These are phyloP conservation scores for Diploscapter pachys DNA, from an alignment of 1,140 invertebrate genomes.

Conservation along the genomic window DNA sequence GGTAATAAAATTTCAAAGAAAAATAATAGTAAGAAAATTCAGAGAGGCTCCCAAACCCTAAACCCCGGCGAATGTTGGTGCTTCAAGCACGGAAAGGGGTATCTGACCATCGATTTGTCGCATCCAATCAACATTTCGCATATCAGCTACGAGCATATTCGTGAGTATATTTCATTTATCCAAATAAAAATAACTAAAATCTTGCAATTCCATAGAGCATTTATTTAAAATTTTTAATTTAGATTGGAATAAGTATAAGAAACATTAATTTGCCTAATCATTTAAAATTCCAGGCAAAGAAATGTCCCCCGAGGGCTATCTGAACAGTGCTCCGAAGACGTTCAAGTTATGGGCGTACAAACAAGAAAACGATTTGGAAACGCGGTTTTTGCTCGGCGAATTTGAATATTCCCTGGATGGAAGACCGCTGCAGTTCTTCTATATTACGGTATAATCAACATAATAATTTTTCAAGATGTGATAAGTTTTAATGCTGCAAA, in stretches of 20 bases:
- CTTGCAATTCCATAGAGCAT: no score
- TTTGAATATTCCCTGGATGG: slow-evolving; percentile 75
- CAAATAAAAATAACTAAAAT: no score
- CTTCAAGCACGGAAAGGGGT: slow-evolving; percentile 85
- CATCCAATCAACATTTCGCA: slow-evolving; percentile 66
- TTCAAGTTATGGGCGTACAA: slow-evolving; percentile 73
- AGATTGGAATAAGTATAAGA: no score
- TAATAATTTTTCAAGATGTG: no score
- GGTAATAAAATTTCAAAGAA: slow-evolving; percentile 48
- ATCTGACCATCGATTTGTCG: slow-evolving; percentile 62
- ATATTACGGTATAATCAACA: slow-evolving; percentile 63
- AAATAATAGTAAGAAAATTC: slow-evolving; percentile 4
- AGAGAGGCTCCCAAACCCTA: slow-evolving; percentile 68
- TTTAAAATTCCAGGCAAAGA: not conserved
- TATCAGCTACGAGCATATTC: slow-evolving; percentile 71
- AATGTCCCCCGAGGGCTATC: slow-evolving; percentile 20
- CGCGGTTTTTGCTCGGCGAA: slow-evolving; percentile 26
- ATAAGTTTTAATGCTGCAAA: not conserved
- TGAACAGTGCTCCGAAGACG: slow-evolving; percentile 77
- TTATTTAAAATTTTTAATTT: no score
- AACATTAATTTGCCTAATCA: no score
- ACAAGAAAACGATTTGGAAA: slow-evolving; percentile 16
- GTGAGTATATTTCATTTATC: slow-evolving; percentile 19
- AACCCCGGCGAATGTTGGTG: slow-evolving; percentile 95
- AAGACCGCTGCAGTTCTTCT: slow-evolving; percentile 84